Percentiles rank a stretch among this genome's conserved stretches.
phyloP scores from a whole-genome alignment of 2,113 vertebrate species.

The Todiramphus chloris region DNA sequence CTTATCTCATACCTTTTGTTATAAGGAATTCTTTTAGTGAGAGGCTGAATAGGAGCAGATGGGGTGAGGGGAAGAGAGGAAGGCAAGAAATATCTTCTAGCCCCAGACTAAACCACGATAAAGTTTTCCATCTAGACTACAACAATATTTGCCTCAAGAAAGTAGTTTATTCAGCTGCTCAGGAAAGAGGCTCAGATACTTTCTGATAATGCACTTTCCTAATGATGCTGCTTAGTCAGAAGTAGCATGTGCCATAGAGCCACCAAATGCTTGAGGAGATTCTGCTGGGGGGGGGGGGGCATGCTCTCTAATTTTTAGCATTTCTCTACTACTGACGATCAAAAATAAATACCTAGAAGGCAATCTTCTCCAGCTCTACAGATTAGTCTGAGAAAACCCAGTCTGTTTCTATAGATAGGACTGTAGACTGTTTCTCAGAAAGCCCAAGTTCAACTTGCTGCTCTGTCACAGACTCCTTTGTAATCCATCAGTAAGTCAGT shows the following conservation, averaged over 20 bases:
- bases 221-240: background rate
- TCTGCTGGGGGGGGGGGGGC: background rate
- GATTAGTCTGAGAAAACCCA: background rate
- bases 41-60: background rate
- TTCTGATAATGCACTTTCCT: slow-evolving; percentile 13
- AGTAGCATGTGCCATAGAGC: background rate
- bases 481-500: background rate
- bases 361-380: background rate
- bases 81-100: slow-evolving; percentile 33
- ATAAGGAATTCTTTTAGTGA: background rate
- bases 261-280: background rate
- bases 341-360: background rate
- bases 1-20: background rate
- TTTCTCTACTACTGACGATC: background rate
- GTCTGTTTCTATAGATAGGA: background rate
- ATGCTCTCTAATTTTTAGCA: background rate
- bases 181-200: background rate
- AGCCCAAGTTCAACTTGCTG: background rate
- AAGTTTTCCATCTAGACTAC: background rate
- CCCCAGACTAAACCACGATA: background rate
- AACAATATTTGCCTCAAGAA: slow-evolving; percentile 43
- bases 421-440: background rate
- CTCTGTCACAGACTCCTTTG: background rate
- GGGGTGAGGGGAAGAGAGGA: background rate
- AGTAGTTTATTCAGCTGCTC: slow-evolving; percentile 52